A percentile compares a stretch with the other conserved stretches of the same genome.
These are phyloP conservation scores for Protonibea diacanthus DNA, from an alignment of 2,797 vertebrate genomes.

Conservation along the genomic window DNA sequence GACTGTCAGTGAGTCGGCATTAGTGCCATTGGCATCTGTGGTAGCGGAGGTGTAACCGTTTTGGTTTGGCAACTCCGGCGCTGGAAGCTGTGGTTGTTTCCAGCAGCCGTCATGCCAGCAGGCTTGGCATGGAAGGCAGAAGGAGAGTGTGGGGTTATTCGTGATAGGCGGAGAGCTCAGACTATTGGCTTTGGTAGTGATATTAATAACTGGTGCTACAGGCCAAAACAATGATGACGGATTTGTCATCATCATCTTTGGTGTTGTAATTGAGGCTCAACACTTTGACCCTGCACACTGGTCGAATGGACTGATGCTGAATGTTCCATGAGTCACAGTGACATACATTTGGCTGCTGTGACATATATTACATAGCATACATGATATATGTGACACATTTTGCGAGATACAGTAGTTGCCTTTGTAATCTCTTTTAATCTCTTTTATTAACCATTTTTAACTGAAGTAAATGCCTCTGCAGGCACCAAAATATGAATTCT, in stretches of 20 bases:
- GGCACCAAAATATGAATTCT: neutral
- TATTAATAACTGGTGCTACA: constrained; percentile 43
- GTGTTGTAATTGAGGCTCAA: constrained; percentile 44
- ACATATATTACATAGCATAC: neutral
- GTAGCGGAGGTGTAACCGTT: constrained; percentile 16
- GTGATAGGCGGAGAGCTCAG: constrained; percentile 14
- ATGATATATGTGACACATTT: too few relatives aligned
- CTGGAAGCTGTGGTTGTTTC: constrained; percentile 18
- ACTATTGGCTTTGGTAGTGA: constrained; percentile 30
- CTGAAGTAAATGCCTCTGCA: neutral
- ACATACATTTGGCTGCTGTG: neutral
- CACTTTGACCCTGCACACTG: constrained; percentile 6
- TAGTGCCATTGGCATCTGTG: constrained; percentile 15
- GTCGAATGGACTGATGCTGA: neutral
- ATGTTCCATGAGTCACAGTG: neutral
- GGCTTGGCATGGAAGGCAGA: constrained; percentile 20
- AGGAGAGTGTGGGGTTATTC: neutral
- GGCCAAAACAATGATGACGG: constrained; percentile 31
- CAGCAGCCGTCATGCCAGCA: constrained; percentile 26
- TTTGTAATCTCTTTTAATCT: neutral
- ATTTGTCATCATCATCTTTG: constrained; percentile 36
- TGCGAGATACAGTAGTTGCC: neutral
- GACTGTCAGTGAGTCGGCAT: constrained; percentile 24
- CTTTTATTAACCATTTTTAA: neutral
- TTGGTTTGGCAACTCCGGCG: constrained; percentile 23